phyloP scores from a whole-genome alignment of 2,888 invertebrate species.

The Ochlodes sylvanus region DNA sequence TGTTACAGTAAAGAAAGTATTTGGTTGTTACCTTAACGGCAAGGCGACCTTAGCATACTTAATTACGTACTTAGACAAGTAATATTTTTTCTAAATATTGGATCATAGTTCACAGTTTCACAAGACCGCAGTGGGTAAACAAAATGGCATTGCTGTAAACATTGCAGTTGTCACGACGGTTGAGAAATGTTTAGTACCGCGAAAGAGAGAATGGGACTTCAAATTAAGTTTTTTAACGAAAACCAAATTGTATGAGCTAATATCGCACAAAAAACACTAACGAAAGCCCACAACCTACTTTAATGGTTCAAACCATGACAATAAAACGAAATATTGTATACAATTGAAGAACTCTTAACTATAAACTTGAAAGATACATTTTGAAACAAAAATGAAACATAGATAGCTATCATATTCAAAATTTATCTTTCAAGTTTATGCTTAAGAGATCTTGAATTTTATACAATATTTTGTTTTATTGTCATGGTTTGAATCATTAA shows the following conservation, averaged over 20 bases:
- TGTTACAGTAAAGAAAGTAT: background rate
- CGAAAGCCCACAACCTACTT: slow-evolving; percentile 42
- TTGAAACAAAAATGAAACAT: no score
- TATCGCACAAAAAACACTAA: slow-evolving; percentile 41
- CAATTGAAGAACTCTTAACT: background rate
- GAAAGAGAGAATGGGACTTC: slow-evolving; percentile 48
- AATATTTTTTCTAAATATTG: background rate
- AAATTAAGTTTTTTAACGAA: slow-evolving; percentile 33
- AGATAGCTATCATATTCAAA: no score
- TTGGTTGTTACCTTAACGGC: background rate
- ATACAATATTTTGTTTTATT: no score
- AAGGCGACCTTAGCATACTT: slow-evolving; percentile 6
- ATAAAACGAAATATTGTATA: slow-evolving; percentile 24
- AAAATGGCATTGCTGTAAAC: slow-evolving; percentile 66
- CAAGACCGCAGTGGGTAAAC: slow-evolving; percentile 53
- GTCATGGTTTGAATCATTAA: no score
- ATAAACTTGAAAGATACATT: no score
- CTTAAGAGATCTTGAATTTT: no score
- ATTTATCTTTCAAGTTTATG: no score
- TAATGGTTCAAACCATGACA: background rate
- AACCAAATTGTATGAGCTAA: slow-evolving; percentile 25
- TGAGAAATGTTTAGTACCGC: slow-evolving; percentile 61
- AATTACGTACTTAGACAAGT: background rate
- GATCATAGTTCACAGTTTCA: slow-evolving; percentile 40
- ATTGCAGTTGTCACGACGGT: slow-evolving; percentile 65